phyloP scores from a whole-genome alignment of 2,113 vertebrate genomes.

The Carassius carassius region DNA sequence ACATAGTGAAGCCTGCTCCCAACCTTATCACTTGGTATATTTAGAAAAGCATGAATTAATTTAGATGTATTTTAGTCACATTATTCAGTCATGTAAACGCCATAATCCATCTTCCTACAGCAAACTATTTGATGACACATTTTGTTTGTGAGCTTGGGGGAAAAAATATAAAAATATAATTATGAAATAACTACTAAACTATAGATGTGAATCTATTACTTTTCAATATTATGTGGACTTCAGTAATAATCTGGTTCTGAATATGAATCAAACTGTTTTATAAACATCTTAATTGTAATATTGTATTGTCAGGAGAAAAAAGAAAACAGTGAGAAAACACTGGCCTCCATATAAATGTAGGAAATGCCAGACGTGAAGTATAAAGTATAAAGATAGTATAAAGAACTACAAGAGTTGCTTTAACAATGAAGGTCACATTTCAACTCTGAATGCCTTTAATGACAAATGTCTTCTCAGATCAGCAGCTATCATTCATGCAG shows the following conservation, averaged over 20 bases:
- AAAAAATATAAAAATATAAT: constrained; percentile 5
- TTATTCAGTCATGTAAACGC: not conserved
- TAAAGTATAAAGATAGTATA: not conserved
- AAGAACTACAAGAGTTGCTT: not conserved
- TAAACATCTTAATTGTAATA: not conserved
- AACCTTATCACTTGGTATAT: too few relatives aligned
- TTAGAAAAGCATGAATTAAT: not conserved
- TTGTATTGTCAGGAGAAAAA: not conserved
- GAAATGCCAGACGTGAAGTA: not conserved
- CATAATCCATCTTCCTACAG: not conserved
- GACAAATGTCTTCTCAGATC: too few relatives aligned
- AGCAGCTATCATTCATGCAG: not conserved
- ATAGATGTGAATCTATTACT: not conserved
- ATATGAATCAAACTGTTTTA: not conserved
- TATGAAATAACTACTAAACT: constrained; percentile 3
- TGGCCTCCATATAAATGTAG: not conserved
- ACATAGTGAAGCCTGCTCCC: too few relatives aligned
- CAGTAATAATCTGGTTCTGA: not conserved
- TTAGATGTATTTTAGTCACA: not conserved
- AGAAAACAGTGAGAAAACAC: not conserved
- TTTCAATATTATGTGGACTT: not conserved
- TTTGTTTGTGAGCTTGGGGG: constrained; percentile 28
- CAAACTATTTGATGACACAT: constrained; percentile 1
- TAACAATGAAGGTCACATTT: not conserved
- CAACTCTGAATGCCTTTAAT: not conserved